These are phyloP conservation scores for Crambe crambe DNA, from an alignment of 37 sponge, comb jelly and placozoan genomes.

Conservation along the genomic window DNA sequence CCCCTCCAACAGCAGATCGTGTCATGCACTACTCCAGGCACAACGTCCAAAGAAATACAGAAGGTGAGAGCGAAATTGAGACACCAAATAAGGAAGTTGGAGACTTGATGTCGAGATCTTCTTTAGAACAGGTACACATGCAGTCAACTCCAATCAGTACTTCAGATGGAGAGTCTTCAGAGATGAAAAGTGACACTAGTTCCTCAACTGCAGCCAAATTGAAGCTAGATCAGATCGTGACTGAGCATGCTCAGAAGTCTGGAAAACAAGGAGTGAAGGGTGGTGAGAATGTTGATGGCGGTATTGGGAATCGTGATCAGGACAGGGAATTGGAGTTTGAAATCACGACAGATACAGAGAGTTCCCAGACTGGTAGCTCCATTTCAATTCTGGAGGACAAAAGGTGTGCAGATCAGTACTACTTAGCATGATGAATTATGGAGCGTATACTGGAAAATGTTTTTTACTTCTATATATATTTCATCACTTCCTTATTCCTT, in stretches of 20 bases:
- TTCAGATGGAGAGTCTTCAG: background rate
- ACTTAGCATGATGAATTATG: no score
- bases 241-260: background rate
- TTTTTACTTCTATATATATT: no score
- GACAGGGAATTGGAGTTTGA: background rate
- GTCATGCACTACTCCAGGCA: conserved; percentile 33
- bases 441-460: no score
- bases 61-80: background rate
- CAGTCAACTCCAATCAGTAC: background rate
- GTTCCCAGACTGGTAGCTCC: background rate
- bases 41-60: conserved; percentile 7
- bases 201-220: no score
- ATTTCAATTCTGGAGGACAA: background rate
- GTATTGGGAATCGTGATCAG: background rate
- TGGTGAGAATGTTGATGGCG: background rate
- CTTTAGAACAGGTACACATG: background rate
- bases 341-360: background rate
- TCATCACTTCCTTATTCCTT: no score
- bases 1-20: background rate
- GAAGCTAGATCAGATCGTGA: no score
- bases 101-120: no score
- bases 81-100: background rate
- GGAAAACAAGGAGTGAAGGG: background rate
- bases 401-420: no score
- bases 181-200: no score